Base-by-base conservation (phyloP, 2,797 vertebrate genomes). In the Lepus townsendii region DNA sequence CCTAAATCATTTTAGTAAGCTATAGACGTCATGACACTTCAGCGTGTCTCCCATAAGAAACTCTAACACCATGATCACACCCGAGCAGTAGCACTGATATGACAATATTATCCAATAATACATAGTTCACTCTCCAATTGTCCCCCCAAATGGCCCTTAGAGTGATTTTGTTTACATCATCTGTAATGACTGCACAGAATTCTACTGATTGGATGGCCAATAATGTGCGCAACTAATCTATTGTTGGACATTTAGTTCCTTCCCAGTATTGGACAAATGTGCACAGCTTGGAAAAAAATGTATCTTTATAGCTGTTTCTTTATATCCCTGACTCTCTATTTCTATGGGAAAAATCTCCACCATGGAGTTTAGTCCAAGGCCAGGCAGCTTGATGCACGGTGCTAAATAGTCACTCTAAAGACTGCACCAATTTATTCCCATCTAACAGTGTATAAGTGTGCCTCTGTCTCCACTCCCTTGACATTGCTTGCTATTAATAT, bases 171-270 rank as follows among this genome's bases (percentile, higher is more conserved):
- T 32, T 93, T 52, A 90, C 24, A 47, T 60, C 65, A 27, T 52
- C 66, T 78, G 9, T 77, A 72, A 90, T n/a, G 32, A 73, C 50
- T 63, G 60, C 65, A 38, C 6, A 60, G 82, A 91, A 75, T 91
- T 94, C 83, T 93, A 76, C 62, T 52, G 52, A 82, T 42, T 47
- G 9, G 32, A 35, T 88, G 42, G 82, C 14, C 65, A 83, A 42
- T 75, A 60, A 82, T 73, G 83, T 88, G 76, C 69, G 72, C 73
- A 96, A 57, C 69, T 11, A 79, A 83, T 73, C 66, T 93, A 62
- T 54, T 66, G 11, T 63, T 83, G 47, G 62, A 32, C 22, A 42
- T 94, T 71, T 91, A 93, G 54, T 0, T 89, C 91, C 54, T 94
- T 86, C 79, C 19, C 52, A 92, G 32, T 50, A 65, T 87, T 83